Percentiles rank a stretch among this genome's conserved stretches.
These are phyloP conservation scores for Rhombomys opimus DNA, from an alignment of 2,113 vertebrate genomes.

Conservation along the genomic window DNA sequence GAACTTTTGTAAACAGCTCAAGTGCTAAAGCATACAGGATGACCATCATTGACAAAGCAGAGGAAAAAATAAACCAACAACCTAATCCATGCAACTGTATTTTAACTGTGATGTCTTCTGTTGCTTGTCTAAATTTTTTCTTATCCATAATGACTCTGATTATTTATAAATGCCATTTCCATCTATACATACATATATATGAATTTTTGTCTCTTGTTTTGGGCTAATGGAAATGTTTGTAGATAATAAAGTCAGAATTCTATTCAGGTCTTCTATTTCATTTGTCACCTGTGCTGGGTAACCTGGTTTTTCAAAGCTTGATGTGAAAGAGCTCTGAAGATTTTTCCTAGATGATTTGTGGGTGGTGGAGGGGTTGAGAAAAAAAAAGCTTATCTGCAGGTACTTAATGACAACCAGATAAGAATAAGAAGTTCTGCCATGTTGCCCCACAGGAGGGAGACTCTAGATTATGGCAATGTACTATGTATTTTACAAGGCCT, in stretches of 20 bases:
- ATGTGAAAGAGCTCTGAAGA: neutral
- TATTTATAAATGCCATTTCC: neutral
- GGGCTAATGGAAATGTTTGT: neutral
- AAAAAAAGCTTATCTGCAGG: neutral
- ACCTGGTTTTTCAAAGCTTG: neutral
- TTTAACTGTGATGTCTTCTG: neutral
- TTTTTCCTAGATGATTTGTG: neutral
- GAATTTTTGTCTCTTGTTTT: neutral
- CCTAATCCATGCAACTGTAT: neutral
- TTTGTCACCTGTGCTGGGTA: neutral
- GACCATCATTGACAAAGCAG: neutral
- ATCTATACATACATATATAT: neutral
- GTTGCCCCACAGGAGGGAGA: neutral
- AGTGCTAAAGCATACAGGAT: neutral
- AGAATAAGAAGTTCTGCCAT: neutral
- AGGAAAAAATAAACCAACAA: neutral
- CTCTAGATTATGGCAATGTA: neutral
- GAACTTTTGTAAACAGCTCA: slow-evolving; percentile 35
- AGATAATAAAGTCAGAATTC: neutral
- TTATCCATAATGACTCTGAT: neutral
- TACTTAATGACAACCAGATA: neutral
- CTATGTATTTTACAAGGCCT: neutral
- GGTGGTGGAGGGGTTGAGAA: too few relatives aligned
- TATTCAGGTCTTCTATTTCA: neutral
- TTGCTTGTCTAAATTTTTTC: neutral